Evolutionary conservation across 2,797 vertebrate genomes (phyloP).

Genomic region (Mormyrus proboscirostris): DNA sequence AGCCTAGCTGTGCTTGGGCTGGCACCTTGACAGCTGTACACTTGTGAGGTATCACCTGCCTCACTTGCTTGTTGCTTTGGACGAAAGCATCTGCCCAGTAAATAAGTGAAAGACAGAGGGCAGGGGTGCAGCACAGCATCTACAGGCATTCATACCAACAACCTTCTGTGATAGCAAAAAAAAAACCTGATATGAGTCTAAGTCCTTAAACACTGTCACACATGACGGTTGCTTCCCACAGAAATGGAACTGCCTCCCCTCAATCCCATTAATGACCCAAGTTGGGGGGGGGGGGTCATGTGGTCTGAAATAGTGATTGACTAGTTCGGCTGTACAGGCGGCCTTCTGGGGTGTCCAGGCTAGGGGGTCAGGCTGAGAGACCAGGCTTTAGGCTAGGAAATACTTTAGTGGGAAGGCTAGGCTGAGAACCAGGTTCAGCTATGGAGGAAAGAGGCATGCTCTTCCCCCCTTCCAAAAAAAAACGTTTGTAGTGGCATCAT

Average conservation of each 20-base stretch:
- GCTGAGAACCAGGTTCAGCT: neutral
- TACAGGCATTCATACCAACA: neutral
- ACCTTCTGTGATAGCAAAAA: neutral
- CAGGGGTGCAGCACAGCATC: neutral
- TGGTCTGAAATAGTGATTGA: neutral
- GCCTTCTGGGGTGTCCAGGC: neutral
- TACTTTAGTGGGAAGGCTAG: neutral
- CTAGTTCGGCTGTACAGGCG: neutral
- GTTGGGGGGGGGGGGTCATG: neutral
- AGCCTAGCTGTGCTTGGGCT: neutral
- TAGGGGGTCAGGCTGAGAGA: neutral
- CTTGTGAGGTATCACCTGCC: neutral
- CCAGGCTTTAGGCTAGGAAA: neutral
- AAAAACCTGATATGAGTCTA: neutral
- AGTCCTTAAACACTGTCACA: neutral
- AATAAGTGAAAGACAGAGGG: neutral
- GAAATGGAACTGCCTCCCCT: neutral
- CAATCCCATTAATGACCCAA: neutral
- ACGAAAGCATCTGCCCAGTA: neutral
- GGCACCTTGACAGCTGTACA: neutral
- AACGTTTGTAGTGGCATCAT: conserved; percentile 45
- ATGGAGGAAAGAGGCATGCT: neutral
- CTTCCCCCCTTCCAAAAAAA: conserved; percentile 7
- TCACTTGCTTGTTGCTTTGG: neutral
- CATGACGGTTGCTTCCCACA: neutral